A percentile compares a stretch with the other conserved stretches of the same genome.
Evolutionary conservation across 2,888 invertebrate genomes (phyloP).

Genomic region (Ormyrus rosae): DNA sequence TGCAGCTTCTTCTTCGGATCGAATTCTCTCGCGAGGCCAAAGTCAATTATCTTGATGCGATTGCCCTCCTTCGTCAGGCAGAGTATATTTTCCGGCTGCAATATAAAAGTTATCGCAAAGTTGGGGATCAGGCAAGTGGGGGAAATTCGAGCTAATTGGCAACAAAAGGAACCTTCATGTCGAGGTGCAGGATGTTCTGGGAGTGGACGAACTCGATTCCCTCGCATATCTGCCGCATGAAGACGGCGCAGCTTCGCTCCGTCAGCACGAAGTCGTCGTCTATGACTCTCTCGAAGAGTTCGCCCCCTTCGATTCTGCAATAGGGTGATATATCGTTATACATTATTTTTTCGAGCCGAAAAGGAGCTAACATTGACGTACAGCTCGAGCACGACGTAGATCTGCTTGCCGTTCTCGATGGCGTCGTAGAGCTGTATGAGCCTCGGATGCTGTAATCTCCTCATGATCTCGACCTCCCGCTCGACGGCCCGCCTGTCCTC

Average conservation of each 20-base stretch:
- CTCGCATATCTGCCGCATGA: conserved; percentile 98
- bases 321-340: not conserved
- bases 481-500: conserved; percentile 95
- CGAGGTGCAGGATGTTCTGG: conserved; percentile 96
- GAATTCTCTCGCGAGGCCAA: conserved; percentile 95
- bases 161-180: conserved; percentile 87
- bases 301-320: conserved; percentile 91
- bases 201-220: conserved; percentile 98
- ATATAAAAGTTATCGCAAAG: too few relatives aligned
- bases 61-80: conserved; percentile 98
- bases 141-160: not conserved
- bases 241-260: conserved; percentile 96
- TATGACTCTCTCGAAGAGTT: conserved; percentile 98
- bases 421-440: conserved; percentile 98
- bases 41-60: conserved; percentile 98
- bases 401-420: conserved; percentile 94
- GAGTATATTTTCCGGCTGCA: conserved; percentile 97
- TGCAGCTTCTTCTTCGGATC: conserved; percentile 94
- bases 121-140: not conserved
- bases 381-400: conserved; percentile 98
- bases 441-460: conserved; percentile 93
- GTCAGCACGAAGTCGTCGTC: conserved; percentile 98
- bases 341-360: not conserved
- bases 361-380: conserved; percentile 73
- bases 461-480: conserved; percentile 98